A percentile compares a stretch with the other conserved stretches of the same genome.
Conservation (phyloP, 2,797 vertebrate species). For the Lepilemur ruficaudatus region DNA sequence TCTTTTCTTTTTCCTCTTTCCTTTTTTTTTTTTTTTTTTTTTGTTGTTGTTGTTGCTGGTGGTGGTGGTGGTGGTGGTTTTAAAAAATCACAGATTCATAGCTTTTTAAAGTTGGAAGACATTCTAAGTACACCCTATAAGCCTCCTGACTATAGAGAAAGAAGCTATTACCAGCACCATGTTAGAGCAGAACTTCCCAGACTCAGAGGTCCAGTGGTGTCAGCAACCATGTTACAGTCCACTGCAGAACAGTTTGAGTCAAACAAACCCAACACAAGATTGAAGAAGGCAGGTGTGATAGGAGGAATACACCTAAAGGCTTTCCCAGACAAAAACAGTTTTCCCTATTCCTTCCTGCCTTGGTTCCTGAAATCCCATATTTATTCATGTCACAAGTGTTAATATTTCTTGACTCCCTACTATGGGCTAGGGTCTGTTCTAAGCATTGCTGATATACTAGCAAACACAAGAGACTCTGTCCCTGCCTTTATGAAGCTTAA, state of each 20-base stretch:
- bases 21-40: not conserved
- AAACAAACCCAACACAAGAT: not conserved
- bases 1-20: not conserved
- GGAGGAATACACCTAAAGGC: not conserved
- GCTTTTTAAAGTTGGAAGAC: slow-evolving; percentile 23
- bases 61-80: too few relatives aligned
- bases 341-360: not conserved
- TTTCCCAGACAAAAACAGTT: not conserved
- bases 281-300: not conserved
- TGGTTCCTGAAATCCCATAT: not conserved
- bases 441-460: not conserved
- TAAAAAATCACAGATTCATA: not conserved
- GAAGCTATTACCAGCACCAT: not conserved
- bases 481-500: not conserved
- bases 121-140: not conserved
- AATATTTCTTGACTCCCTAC: not conserved
- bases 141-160: not conserved
- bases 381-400: not conserved
- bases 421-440: not conserved
- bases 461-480: not conserved
- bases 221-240: not conserved
- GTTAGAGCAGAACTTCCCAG: not conserved
- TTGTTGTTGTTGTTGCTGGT: rapidly evolving
- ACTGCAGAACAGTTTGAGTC: not conserved
- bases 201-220: not conserved